A percentile compares a stretch with the other conserved stretches of the same genome.
phyloP scores from a whole-genome alignment of 2,113 vertebrate genomes.

The Solea senegalensis region DNA sequence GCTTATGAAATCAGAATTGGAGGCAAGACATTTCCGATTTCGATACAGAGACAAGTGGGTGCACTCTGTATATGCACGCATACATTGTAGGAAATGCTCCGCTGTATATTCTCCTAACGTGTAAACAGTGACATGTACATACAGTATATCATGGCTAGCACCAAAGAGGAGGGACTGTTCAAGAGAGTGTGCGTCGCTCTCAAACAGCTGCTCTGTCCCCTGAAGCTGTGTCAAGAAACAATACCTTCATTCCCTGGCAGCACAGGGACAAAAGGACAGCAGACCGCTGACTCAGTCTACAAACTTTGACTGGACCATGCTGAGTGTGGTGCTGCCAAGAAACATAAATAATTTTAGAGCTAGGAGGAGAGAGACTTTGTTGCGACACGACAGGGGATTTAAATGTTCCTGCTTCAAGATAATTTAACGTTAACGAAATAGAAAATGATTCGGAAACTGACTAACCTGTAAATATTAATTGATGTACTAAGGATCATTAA shows the following conservation, averaged over 20 bases:
- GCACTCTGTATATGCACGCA: not conserved
- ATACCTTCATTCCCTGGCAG: not conserved
- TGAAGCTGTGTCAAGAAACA: conserved; percentile 27
- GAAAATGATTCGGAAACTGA: too few relatives aligned
- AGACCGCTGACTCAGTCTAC: not conserved
- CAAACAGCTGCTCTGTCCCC: conserved; percentile 27
- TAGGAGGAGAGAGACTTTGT: not conserved
- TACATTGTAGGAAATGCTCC: not conserved
- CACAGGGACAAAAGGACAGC: conserved; percentile 11
- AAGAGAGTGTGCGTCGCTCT: not conserved
- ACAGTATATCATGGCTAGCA: not conserved
- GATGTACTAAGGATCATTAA: too few relatives aligned
- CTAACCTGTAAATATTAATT: too few relatives aligned
- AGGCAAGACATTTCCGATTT: too few relatives aligned
- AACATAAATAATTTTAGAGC: not conserved
- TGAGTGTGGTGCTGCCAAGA: not conserved
- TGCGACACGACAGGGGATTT: not conserved
- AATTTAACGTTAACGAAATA: too few relatives aligned
- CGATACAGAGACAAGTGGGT: too few relatives aligned
- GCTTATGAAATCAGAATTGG: not conserved
- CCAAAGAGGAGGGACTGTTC: conserved; percentile 39
- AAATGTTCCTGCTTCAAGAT: too few relatives aligned
- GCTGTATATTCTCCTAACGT: not conserved
- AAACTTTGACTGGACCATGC: not conserved
- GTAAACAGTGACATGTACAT: conserved; percentile 20